These are phyloP conservation scores for Triplophysa rosa DNA, from an alignment of 2,113 vertebrate species.

Conservation along the genomic window DNA sequence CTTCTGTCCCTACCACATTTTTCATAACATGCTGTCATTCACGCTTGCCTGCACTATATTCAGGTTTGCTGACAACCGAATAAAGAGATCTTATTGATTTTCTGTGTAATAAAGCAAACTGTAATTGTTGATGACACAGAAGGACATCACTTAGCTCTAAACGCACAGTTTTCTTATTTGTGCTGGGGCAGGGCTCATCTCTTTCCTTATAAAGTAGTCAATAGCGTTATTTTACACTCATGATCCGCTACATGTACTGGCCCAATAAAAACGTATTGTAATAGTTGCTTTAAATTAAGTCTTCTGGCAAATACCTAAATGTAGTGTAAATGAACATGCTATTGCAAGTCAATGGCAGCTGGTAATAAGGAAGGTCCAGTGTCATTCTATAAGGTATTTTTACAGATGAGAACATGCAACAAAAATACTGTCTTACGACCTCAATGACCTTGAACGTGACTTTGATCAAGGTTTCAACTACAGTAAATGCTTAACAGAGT, in stretches of 20 bases:
- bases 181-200: too few species aligned
- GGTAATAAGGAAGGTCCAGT: background rate
- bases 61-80: background rate
- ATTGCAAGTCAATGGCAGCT: background rate
- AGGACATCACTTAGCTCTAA: background rate
- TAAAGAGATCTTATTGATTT: conserved; percentile 29
- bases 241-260: background rate
- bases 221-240: background rate
- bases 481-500: too few species aligned
- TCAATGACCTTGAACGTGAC: background rate
- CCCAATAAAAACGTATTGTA: too few species aligned
- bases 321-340: too few species aligned
- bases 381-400: background rate
- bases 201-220: too few species aligned
- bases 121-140: background rate
- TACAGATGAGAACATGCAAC: too few species aligned
- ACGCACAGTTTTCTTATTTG: background rate
- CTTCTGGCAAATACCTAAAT: too few species aligned
- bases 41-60: background rate
- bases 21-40: background rate
- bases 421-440: background rate
- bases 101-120: conserved; percentile 10
- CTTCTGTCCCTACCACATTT: background rate
- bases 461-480: background rate
- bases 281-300: too few species aligned